Conservation (phyloP, 2,113 vertebrate genomes). For the Fukomys damarensis region DNA sequence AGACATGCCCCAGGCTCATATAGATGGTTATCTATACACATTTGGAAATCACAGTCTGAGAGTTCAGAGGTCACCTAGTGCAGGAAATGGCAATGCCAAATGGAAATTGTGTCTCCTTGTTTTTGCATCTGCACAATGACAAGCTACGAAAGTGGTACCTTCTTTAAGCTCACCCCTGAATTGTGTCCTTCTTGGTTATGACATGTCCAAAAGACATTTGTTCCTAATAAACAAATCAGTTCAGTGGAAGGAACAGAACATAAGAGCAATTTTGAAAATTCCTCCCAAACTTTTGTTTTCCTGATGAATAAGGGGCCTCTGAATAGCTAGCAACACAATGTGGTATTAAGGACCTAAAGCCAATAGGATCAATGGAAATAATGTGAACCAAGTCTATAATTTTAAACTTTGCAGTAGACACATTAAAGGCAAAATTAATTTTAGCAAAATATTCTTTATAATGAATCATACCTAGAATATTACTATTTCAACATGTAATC, state of each 20-base stretch:
- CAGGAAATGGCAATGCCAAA: not conserved
- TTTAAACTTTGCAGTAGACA: not conserved
- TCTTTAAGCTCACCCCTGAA: not conserved
- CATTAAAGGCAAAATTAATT: not conserved
- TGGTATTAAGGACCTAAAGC: too few species aligned
- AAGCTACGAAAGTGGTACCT: accelerated
- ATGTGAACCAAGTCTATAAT: accelerated
- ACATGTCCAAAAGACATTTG: not conserved
- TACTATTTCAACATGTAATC: not conserved
- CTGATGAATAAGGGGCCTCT: not conserved
- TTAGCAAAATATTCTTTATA: not conserved
- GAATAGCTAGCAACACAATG: accelerated
- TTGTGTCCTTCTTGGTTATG: not conserved
- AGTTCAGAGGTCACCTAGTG: not conserved
- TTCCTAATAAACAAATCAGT: not conserved
- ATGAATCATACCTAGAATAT: not conserved
- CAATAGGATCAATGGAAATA: not conserved
- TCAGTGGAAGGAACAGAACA: not conserved
- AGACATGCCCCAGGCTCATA: not conserved
- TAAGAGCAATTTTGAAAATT: not conserved
- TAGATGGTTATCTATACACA: not conserved
- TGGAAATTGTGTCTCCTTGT: not conserved
- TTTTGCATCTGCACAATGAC: accelerated
- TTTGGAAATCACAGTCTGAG: not conserved
- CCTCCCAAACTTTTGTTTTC: not conserved